phyloP scores from a whole-genome alignment of 2,888 invertebrate species.

The Hypomecis atomaria region DNA sequence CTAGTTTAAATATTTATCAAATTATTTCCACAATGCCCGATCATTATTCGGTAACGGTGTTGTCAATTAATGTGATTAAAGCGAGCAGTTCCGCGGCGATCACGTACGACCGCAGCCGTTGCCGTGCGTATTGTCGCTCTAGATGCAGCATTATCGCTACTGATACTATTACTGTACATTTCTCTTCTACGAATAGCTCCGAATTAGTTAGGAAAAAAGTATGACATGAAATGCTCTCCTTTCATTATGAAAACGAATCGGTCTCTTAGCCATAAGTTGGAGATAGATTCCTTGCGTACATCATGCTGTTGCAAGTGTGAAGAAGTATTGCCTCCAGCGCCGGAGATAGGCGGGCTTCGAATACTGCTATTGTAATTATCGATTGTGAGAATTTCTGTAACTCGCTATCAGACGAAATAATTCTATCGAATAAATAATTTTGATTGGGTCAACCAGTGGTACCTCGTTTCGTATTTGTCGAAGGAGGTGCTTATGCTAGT shows the following conservation, averaged over 20 bases:
- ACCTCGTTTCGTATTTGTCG: conserved; percentile 39
- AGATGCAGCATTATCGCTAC: conserved; percentile 48
- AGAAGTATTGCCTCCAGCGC: conserved; percentile 52
- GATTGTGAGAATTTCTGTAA: conserved; percentile 57
- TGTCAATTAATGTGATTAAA: conserved; percentile 80
- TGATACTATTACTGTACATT: conserved; percentile 40
- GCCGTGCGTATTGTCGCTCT: conserved; percentile 54
- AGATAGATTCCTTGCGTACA: conserved; percentile 63
- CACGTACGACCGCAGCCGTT: conserved; percentile 64
- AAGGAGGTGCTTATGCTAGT: conserved; percentile 13
- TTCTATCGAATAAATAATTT: conserved; percentile 21
- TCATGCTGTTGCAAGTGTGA: conserved; percentile 57
- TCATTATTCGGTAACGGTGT: conserved; percentile 79
- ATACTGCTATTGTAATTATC: conserved; percentile 49
- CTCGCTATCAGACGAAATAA: conserved; percentile 10
- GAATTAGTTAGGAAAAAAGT: conserved; percentile 29
- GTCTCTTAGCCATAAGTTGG: conserved; percentile 49
- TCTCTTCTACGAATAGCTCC: conserved; percentile 29
- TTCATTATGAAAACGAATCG: conserved; percentile 43
- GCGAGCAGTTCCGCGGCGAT: conserved; percentile 72
- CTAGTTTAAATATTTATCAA: conserved; percentile 74
- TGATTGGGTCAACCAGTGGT: not conserved
- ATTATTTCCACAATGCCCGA: conserved; percentile 78
- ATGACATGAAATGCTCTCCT: conserved; percentile 55
- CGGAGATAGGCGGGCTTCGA: conserved; percentile 42